A percentile compares a stretch with the other conserved stretches of the same genome.
Conservation (phyloP, 23 tunicate species). For the Ciona savignyi region DNA sequence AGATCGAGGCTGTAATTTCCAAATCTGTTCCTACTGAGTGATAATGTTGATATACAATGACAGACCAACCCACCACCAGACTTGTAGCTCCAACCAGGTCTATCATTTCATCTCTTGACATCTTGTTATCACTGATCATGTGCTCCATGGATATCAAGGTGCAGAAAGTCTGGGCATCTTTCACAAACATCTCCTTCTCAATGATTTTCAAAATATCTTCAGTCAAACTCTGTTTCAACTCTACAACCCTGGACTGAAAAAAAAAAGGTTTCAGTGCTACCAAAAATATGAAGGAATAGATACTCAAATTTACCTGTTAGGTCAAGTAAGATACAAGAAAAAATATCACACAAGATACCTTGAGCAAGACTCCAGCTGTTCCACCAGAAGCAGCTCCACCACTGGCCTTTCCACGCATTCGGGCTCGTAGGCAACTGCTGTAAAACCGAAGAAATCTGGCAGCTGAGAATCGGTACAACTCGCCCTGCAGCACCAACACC, state of each 20-base stretch:
- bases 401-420: constrained; percentile 23
- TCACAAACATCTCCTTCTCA: constrained; percentile 23
- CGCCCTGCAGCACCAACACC: constrained; percentile 20
- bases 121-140: background rate
- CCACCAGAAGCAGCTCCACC: constrained; percentile 17
- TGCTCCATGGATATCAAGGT: constrained; percentile 44
- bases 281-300: too few relatives aligned
- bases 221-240: constrained; percentile 53
- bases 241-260: constrained; percentile 68
- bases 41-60: background rate
- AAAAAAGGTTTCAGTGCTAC: too few relatives aligned
- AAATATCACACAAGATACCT: too few relatives aligned
- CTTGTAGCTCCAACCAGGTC: background rate
- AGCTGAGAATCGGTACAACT: constrained; percentile 41
- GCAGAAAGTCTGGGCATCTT: constrained; percentile 29
- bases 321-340: too few relatives aligned
- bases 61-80: background rate
- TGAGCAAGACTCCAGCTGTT: constrained; percentile 12
- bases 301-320: too few relatives aligned
- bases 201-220: constrained; percentile 27
- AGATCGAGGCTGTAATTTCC: too few relatives aligned
- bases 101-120: background rate
- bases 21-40: too few relatives aligned
- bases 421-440: constrained; percentile 17
- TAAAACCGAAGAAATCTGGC: constrained; percentile 29